Base-by-base conservation (phyloP, 1,140 invertebrate genomes). In the Venturia canescens region DNA sequence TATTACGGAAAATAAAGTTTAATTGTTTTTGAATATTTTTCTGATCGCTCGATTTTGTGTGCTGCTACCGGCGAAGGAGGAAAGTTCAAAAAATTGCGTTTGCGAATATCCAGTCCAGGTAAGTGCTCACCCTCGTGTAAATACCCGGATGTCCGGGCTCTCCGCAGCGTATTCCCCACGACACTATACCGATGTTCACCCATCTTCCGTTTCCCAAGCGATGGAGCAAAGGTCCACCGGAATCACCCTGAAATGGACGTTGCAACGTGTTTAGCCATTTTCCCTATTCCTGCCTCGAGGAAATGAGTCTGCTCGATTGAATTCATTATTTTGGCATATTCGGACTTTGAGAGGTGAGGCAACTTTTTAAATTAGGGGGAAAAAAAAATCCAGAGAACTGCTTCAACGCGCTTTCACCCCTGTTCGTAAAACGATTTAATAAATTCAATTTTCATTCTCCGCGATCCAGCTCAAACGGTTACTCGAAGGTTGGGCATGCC, bases 101-200 rank as follows among this genome's bases (percentile, higher is more conserved):
- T 27, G 93, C 89, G 50, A 95, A 91, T 82, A 97, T 96, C 96
- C 96, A 97, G 53, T 94, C 93, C 29, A 96, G 89, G 87, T 95
- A 96, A 78, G 93, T 93, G 81, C 94, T 94, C 15, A 97, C 95
- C 18, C 94, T 92, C 0, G 95, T 94, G 86, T 97, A 97, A 23
- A 97, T 92, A 0, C 96, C 96, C 0, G 96, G 96, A 79, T 93
- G 93, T 15, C 91, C 92, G 13, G 93, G 92, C 80, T 95, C 93
- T 1, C 95, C 96, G 82, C 96, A 97, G 9, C 94, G 92, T 6
- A 96, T 92, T 7, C 96, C 96, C 95, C 95, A 96, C 0, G 96
- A 97, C 2, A 97, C 96, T 48, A 98, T 93, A 1, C 97, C 97
- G n/a, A 97, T 92, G 3, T 94, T 93, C 0, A 94, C 93, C 96